phyloP scores from a whole-genome alignment of 2,888 invertebrate species.

The Sinhomidia bicolor region DNA sequence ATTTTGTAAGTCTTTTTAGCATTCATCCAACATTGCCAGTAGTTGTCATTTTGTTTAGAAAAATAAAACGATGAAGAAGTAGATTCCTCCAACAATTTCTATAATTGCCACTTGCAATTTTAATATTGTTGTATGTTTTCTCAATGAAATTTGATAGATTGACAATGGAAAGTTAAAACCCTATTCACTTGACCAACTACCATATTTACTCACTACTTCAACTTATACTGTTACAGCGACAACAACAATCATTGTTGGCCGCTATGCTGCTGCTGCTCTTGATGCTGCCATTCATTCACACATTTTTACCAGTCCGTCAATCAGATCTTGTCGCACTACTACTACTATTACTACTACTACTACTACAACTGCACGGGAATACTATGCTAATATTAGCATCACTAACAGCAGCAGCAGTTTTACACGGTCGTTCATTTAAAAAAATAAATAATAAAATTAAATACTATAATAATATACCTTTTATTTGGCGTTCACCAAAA shows the following conservation, averaged over 20 bases:
- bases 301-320: constrained; percentile 21
- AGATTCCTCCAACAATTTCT: neutral
- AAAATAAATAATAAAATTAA: neutral
- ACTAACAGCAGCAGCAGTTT: neutral
- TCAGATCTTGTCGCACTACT: neutral
- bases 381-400: neutral
- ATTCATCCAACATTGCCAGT: neutral
- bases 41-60: neutral
- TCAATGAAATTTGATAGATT: constrained; percentile 36
- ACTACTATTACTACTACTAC: neutral
- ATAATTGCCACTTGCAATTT: constrained; percentile 54
- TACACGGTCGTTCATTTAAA: neutral
- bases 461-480: neutral
- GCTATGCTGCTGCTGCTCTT: too few relatives aligned
- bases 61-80: neutral
- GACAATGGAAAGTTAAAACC: constrained; percentile 61
- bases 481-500: neutral
- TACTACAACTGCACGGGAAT: neutral
- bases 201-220: constrained; percentile 66
- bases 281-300: neutral
- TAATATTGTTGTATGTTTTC: constrained; percentile 48
- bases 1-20: neutral
- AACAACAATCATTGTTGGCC: neutral
- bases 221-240: constrained; percentile 1
- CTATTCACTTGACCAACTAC: constrained; percentile 60